phyloP scores from a whole-genome alignment of 1,140 invertebrate genomes.

The Hylaeus anthracinus region DNA sequence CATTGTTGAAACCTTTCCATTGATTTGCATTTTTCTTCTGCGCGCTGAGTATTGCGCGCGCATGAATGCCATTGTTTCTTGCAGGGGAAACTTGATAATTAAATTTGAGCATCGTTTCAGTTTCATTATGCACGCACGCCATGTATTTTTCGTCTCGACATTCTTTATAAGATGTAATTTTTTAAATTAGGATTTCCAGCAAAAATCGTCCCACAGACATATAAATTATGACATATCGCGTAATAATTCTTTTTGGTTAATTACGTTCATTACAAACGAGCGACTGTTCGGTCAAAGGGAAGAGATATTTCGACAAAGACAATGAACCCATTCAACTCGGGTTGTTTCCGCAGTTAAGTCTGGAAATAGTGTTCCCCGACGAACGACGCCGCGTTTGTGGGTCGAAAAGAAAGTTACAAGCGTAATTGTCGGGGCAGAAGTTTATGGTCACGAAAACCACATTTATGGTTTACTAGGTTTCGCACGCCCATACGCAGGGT shows the following conservation, averaged over 20 bases:
- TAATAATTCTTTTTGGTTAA: not conserved
- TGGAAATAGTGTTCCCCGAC: constrained; percentile 18
- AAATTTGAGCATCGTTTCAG: too few species aligned
- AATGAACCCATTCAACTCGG: not conserved
- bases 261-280: not conserved
- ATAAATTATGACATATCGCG: too few species aligned
- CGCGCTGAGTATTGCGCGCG: not conserved
- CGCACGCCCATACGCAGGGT: not conserved
- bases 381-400: not conserved
- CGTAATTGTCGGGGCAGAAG: constrained; percentile 35
- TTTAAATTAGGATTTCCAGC: too few species aligned
- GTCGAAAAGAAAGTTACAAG: constrained; percentile 39
- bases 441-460: constrained; percentile 46
- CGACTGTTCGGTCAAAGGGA: not conserved
- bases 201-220: too few species aligned
- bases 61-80: too few species aligned
- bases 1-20: too few species aligned
- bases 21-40: too few species aligned
- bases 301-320: constrained; percentile 7
- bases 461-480: constrained; percentile 33
- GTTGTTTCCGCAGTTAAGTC: not conserved
- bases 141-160: too few species aligned
- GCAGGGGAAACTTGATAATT: too few species aligned
- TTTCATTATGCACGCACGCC: too few species aligned
- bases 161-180: too few species aligned